Evolutionary conservation across 1,140 invertebrate genomes (phyloP).

Genomic region (Zaprionus gabonicus): DNA sequence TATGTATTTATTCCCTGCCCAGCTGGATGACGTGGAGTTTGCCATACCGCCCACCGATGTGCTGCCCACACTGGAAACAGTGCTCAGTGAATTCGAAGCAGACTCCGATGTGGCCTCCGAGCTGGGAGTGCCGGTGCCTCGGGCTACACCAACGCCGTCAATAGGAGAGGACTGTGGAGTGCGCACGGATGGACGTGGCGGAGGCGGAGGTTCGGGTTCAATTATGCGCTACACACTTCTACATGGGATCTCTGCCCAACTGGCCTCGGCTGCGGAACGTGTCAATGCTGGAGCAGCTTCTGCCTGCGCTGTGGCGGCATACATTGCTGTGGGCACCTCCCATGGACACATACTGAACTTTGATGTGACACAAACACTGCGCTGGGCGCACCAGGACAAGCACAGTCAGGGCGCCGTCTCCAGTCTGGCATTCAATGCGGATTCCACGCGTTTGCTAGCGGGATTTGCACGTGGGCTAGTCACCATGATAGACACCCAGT

Average conservation of each 20-base stretch:
- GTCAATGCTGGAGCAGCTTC: slow-evolving; percentile 95
- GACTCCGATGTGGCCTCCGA: slow-evolving; percentile 86
- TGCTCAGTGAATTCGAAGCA: slow-evolving; percentile 91
- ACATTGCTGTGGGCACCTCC: slow-evolving; percentile 96
- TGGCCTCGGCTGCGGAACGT: slow-evolving; percentile 92
- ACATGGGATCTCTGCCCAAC: slow-evolving; percentile 93
- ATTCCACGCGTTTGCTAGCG: slow-evolving; percentile 93
- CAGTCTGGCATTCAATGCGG: slow-evolving; percentile 93
- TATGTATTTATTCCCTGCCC: not conserved
- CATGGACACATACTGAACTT: slow-evolving; percentile 96
- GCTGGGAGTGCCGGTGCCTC: slow-evolving; percentile 78
- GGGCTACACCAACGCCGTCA: slow-evolving; percentile 85
- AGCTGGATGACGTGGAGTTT: slow-evolving; percentile 93
- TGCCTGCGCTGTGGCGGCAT: slow-evolving; percentile 90
- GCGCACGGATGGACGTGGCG: slow-evolving; percentile 62
- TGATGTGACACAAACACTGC: slow-evolving; percentile 92
- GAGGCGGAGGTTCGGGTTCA: slow-evolving; percentile 86
- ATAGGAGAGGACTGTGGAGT: slow-evolving; percentile 73
- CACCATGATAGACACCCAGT: slow-evolving; percentile 91
- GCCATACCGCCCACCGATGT: slow-evolving; percentile 91
- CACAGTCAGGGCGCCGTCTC: slow-evolving; percentile 93
- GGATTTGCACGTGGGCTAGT: slow-evolving; percentile 94
- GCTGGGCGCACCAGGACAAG: slow-evolving; percentile 93
- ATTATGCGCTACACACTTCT: slow-evolving; percentile 92
- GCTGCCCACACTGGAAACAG: slow-evolving; percentile 93